A percentile compares a stretch with the other conserved stretches of the same genome.
Evolutionary conservation across 2,797 vertebrate species (phyloP).

Genomic region (Potorous gilbertii): DNA sequence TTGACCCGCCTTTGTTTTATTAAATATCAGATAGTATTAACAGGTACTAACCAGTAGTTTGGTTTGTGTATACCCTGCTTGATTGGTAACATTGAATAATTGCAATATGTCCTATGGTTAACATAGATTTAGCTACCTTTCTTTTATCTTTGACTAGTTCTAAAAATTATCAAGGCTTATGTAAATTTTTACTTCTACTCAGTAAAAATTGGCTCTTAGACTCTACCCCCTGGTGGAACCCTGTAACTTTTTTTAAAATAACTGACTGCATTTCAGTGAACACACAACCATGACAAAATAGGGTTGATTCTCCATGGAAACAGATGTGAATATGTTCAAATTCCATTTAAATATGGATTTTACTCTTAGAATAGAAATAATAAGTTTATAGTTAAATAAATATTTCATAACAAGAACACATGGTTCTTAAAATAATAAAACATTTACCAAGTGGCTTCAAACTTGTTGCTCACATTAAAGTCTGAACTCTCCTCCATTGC

Average conservation of each 20-base stretch:
- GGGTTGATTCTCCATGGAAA: background rate
- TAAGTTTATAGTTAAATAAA: background rate
- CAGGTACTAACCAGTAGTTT: background rate
- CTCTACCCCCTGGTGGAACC: no score
- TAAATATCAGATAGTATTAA: background rate
- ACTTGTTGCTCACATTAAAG: background rate
- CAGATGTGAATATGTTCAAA: background rate
- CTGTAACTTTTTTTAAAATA: background rate
- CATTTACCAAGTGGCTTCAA: background rate
- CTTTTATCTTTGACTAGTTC: background rate
- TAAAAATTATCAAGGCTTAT: background rate
- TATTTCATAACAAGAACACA: background rate
- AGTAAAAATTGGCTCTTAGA: background rate
- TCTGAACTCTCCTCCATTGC: no score
- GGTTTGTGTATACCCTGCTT: background rate
- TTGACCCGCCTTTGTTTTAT: background rate
- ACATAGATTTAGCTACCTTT: background rate
- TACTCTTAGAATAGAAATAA: background rate
- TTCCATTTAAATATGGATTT: background rate
- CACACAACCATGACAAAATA: background rate
- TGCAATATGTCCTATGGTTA: background rate
- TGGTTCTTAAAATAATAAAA: background rate
- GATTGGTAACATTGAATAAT: background rate
- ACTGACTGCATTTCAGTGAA: background rate
- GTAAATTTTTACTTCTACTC: background rate